Evolutionary conservation across 1,140 invertebrate species (phyloP).

Genomic region (Mactra quadrangularis): DNA sequence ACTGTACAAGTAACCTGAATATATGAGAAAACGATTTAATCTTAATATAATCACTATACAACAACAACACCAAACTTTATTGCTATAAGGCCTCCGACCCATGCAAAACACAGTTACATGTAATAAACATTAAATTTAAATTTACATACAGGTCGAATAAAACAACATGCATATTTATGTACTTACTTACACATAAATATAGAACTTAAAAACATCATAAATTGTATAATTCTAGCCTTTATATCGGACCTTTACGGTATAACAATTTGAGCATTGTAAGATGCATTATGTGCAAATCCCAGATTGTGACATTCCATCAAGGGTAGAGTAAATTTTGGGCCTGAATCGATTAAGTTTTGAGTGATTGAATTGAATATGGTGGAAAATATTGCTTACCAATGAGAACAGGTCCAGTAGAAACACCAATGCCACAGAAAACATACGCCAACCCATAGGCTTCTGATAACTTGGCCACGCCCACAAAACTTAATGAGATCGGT

Average conservation of each 20-base stretch:
- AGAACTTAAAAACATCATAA: no score
- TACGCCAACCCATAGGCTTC: constrained; percentile 43
- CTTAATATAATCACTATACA: no score
- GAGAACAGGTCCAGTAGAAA: constrained; percentile 18
- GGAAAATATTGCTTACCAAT: constrained; percentile 14
- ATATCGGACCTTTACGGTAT: no score
- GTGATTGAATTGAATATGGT: neutral
- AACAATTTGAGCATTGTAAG: neutral
- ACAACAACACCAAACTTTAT: no score
- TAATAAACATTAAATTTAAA: no score
- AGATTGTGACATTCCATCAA: neutral
- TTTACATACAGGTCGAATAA: no score
- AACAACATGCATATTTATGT: no score
- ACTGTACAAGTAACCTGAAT: constrained; percentile 29
- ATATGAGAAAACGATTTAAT: neutral
- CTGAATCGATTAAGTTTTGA: neutral
- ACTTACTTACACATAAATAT: no score
- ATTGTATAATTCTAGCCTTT: no score
- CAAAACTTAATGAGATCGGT: constrained; percentile 35
- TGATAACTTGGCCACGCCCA: constrained; percentile 36
- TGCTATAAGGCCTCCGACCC: no score
- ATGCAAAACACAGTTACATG: neutral
- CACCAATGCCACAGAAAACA: constrained; percentile 43
- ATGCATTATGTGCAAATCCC: no score
- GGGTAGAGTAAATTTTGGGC: neutral